Conservation (phyloP, 1,140 invertebrate species). For the Drosophila sechellia region DNA sequence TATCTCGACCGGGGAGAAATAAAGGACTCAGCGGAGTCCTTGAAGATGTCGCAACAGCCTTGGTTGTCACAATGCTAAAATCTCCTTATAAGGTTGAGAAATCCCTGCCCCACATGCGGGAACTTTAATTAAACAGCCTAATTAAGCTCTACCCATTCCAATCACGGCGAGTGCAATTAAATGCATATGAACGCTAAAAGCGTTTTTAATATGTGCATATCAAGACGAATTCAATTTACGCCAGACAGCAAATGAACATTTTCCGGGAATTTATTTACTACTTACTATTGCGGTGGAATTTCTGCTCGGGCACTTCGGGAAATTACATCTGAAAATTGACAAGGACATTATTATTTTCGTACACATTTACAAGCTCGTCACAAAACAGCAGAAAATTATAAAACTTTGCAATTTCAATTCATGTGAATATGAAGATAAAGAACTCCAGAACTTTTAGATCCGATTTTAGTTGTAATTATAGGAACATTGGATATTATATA, state of each 20-base stretch:
- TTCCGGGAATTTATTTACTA: not conserved
- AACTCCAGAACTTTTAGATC: no score
- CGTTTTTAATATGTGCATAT: constrained; percentile 25
- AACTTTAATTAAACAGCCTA: constrained; percentile 28
- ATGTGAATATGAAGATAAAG: no score
- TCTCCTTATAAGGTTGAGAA: not conserved
- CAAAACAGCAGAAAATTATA: no score
- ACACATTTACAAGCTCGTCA: not conserved
- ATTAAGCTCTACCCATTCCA: constrained; percentile 15
- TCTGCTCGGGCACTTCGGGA: constrained; percentile 11
- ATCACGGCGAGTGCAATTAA: constrained; percentile 15
- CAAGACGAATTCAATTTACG: constrained; percentile 12
- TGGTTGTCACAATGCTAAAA: constrained; percentile 7
- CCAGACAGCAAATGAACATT: constrained; percentile 18
- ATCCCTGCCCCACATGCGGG: constrained; percentile 1
- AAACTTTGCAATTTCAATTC: no score
- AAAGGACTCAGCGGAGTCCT: constrained; percentile 9
- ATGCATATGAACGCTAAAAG: constrained; percentile 12
- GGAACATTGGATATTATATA: no score
- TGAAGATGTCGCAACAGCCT: constrained; percentile 2
- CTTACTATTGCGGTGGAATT: not conserved
- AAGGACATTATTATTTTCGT: not conserved
- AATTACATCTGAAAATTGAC: constrained; percentile 14
- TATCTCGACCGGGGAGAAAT: constrained; percentile 22
- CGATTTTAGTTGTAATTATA: no score